Evolutionary conservation across 2,797 vertebrate genomes (phyloP), one percentile per base, ranked within the genome.

Genomic region (Girardinus metallicus): DNA sequence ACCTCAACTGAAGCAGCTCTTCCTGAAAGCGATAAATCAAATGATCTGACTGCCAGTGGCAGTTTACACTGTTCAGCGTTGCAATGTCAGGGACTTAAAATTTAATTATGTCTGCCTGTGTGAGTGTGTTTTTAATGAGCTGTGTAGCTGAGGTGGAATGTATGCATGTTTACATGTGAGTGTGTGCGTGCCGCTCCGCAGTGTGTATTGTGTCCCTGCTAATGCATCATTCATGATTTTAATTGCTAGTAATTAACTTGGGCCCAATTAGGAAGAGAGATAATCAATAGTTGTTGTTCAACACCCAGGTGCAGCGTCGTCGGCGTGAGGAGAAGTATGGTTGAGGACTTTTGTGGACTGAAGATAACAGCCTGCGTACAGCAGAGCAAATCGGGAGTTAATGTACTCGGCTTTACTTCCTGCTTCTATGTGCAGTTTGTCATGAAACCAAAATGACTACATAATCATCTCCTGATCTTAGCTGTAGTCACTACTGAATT

Each of bases 231-330:
- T 96, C 93, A 92, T 94, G 92, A 82, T 93, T 94, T 94, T 93
- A 96, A 96, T 92, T 93, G 93, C 87, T 90, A 90, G 91, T 94
- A 95, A 94, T 95, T 94, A 96, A 95, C 94, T 93, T 82, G 88
- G 91, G 89, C 87, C 92, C 89, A 94, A 94, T 95, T 94, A 93
- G 91, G 88, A 85, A 85, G 86, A 90, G 86, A 93, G 86, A 90
- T 93, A 96, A 95, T 96, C 95, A 93, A 95, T 95, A 93, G 83
- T 84, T 92, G 93, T 90, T 95, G 92, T 94, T 94, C 91, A 94
- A 88, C 85, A 80, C 29, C 49, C 87, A 92, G 90, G 84, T 89
- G 82, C 88, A 91, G 89, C 92, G 89, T 91, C 90, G 90, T 85
- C 71, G 77, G 77, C 76, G 84, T 62, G 68, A 88, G 80, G n/a